Evolutionary conservation across 2,113 vertebrate genomes (phyloP), one percentile per base, ranked within the genome.

Genomic region (Oryzias javanicus): DNA sequence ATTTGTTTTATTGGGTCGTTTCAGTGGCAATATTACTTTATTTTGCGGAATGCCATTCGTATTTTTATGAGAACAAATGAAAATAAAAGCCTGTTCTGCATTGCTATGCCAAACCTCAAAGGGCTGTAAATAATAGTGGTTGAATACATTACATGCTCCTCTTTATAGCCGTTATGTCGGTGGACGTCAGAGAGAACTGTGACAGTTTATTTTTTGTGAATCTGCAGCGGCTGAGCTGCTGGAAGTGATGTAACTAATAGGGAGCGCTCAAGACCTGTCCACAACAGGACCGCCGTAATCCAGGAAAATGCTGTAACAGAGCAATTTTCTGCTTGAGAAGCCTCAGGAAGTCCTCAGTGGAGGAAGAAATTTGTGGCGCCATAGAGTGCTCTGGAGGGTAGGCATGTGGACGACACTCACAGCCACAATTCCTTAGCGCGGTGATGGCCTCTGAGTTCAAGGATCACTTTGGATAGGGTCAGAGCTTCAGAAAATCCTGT

Each of bases 321-420:
- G 88, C 91, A 92, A 92, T 91, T 92, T 92, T 92, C 89, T 89
- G 86, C 89, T 88, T 79, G 79, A 91, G 81, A 90, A 88, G 91
- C 88, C 87, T 88, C 80, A 84, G 87, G 84, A 89, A 90, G 86
- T 91, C 84, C 78, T 81, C 78, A 89, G 70, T 89, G 83, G 85
- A 91, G 84, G 87, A 86, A 84, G 87, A 89, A 86, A 89, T 92
- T 86, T 91, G 88, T 87, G 89, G 86, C 87, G 80, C 82, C 84
- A 80, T 77, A 84, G 87, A 90, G 88, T 88, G 88, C 85, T 88
- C 67, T 89, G 87, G 83, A 89, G 84, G 86, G 83, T 89, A 83
- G 83, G 83, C 80, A 87, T 89, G 83, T 86, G 83, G 89, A 88
- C 84, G 85, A 84, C 88, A 89, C 88, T 91, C 85, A 87, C 58